A percentile compares a stretch with the other conserved stretches of the same genome.
Conservation (phyloP, 35 echinoderm and acorn worm species). For the Antedon bifida region DNA sequence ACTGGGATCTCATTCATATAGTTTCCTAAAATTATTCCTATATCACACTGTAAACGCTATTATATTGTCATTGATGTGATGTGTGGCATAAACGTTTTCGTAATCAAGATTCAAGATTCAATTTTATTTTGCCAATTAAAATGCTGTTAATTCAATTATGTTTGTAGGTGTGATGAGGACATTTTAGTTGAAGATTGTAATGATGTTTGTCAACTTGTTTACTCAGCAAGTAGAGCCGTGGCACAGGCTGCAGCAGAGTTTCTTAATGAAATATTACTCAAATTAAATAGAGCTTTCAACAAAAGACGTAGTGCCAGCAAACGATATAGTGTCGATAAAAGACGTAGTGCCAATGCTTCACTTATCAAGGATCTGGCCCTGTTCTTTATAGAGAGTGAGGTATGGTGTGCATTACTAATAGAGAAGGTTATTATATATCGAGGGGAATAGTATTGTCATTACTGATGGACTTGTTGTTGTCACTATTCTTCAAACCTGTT, state of each 20-base stretch:
- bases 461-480: too few relatives aligned
- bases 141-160: too few relatives aligned
- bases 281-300: conserved; percentile 45
- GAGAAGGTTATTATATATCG: background rate
- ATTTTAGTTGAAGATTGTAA: conserved; percentile 94
- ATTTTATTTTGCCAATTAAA: too few relatives aligned
- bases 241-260: conserved; percentile 94
- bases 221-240: conserved; percentile 71
- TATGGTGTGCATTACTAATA: conserved; percentile 11
- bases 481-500: too few relatives aligned
- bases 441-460: too few relatives aligned
- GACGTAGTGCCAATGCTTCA: conserved; percentile 73
- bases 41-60: too few relatives aligned
- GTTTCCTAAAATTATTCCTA: too few relatives aligned
- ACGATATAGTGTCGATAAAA: too few relatives aligned
- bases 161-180: conserved; percentile 76
- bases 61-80: too few relatives aligned
- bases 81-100: too few relatives aligned
- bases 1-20: too few relatives aligned
- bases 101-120: too few relatives aligned
- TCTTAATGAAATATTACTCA: conserved; percentile 89
- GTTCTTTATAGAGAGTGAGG: conserved; percentile 99
- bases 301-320: conserved; percentile 51
- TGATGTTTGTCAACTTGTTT: conserved; percentile 98
- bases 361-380: conserved; percentile 94